Percentiles rank a stretch among this genome's conserved stretches.
phyloP scores from a whole-genome alignment of 2,888 invertebrate species.

The Perizoma affinitatum region DNA sequence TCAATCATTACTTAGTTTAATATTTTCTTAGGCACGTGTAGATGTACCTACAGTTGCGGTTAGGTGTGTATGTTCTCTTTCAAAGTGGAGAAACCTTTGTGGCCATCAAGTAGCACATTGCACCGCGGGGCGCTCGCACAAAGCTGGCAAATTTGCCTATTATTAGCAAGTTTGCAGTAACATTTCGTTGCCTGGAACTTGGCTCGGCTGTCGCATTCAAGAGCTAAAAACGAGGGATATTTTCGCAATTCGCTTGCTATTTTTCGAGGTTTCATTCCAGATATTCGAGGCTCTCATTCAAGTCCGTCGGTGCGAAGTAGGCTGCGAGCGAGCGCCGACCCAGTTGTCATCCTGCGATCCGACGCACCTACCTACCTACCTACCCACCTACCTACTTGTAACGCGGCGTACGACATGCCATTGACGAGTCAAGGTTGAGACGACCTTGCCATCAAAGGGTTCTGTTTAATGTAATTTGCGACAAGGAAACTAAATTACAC shows the following conservation, averaged over 20 bases:
- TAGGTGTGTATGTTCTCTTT: too few species aligned
- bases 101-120: conserved; percentile 2
- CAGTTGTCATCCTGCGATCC: conserved; percentile 8
- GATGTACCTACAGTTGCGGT: too few species aligned
- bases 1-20: too few species aligned
- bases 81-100: neutral
- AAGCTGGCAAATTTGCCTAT: conserved; percentile 45
- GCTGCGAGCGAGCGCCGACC: conserved; percentile 13
- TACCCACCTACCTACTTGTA: too few species aligned
- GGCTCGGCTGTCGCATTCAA: conserved; percentile 16
- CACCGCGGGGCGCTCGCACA: conserved; percentile 33
- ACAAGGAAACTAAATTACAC: conserved; percentile 4
- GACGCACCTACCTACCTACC: conserved; percentile 3
- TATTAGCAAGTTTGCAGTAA: conserved; percentile 45
- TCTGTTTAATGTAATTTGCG: conserved; percentile 2
- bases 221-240: conserved; percentile 26
- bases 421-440: conserved; percentile 11
- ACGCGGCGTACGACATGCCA: neutral
- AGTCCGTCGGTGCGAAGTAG: conserved; percentile 11
- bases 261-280: conserved; percentile 17
- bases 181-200: conserved; percentile 38
- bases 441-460: conserved; percentile 14
- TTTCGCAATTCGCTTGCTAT: conserved; percentile 17
- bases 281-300: conserved; percentile 17
- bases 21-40: too few species aligned